Evolutionary conservation across 2,797 vertebrate genomes (phyloP).

Genomic region (Tapirus indicus): DNA sequence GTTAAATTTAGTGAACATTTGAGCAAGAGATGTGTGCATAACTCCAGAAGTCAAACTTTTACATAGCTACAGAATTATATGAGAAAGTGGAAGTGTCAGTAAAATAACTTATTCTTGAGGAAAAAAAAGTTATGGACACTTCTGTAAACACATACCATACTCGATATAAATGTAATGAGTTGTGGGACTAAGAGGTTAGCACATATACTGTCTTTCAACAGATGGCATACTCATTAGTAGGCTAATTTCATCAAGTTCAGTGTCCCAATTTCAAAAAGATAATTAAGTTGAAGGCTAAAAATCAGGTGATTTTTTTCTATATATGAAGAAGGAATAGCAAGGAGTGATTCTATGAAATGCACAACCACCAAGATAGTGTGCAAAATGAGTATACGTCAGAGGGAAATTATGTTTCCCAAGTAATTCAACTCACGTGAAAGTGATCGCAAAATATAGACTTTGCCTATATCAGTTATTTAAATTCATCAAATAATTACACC

Average conservation of each 20-base stretch:
- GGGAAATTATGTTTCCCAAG: neutral
- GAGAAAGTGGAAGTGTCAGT: constrained; percentile 13
- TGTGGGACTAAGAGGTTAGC: neutral
- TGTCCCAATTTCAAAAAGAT: constrained; percentile 37
- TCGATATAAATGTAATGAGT: constrained; percentile 37
- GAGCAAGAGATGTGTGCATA: constrained; percentile 1
- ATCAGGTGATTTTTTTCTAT: neutral
- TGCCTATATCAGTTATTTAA: neutral
- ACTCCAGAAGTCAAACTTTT: constrained; percentile 59
- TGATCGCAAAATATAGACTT: neutral
- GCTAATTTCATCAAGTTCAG: neutral
- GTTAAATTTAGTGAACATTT: constrained; percentile 52
- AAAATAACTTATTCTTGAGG: constrained; percentile 36
- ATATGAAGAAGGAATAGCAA: neutral
- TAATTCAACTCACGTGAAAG: neutral
- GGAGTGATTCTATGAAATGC: neutral
- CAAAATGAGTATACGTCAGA: neutral
- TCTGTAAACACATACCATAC: constrained; percentile 2
- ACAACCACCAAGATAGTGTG: neutral
- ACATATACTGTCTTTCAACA: neutral
- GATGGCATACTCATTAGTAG: neutral
- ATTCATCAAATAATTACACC: neutral
- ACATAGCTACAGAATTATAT: neutral
- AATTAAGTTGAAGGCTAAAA: constrained; percentile 31
- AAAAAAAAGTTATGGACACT: neutral